These are phyloP conservation scores for Acronicta leporina DNA, from an alignment of 2,888 invertebrate species.

Conservation along the genomic window DNA sequence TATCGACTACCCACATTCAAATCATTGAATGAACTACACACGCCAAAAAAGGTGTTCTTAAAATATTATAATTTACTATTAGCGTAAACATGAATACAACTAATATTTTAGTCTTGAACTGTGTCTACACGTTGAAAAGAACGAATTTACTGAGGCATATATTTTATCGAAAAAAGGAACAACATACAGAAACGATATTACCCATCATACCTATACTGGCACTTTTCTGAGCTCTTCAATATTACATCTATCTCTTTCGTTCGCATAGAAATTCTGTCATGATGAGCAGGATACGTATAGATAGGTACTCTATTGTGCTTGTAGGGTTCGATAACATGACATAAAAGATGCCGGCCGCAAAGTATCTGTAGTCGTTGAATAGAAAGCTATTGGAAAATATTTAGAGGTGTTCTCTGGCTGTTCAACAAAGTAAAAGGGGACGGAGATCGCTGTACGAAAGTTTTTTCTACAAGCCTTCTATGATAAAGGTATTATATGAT, in stretches of 20 bases:
- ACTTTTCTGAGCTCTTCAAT: slow-evolving; percentile 26
- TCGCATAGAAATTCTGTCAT: slow-evolving; percentile 34
- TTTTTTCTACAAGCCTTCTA: too few species aligned
- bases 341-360: slow-evolving; percentile 37
- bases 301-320: slow-evolving; percentile 32
- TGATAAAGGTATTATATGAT: too few species aligned
- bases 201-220: slow-evolving; percentile 23
- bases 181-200: slow-evolving; percentile 35
- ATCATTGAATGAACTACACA: slow-evolving; percentile 29
- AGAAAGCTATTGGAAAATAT: slow-evolving; percentile 40
- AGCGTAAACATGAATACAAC: neutral
- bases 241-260: slow-evolving; percentile 34
- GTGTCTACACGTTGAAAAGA: slow-evolving; percentile 9
- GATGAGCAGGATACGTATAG: slow-evolving; percentile 46
- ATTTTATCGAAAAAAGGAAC: slow-evolving; percentile 28
- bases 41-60: neutral
- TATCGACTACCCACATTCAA: slow-evolving; percentile 66
- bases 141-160: slow-evolving; percentile 23
- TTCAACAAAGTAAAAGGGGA: slow-evolving; percentile 15
- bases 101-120: neutral
- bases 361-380: slow-evolving; percentile 36
- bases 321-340: slow-evolving; percentile 43
- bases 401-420: slow-evolving; percentile 21
- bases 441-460: too few species aligned
- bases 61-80: neutral